Conservation (phyloP, 2,888 invertebrate species). For the Drosophila multiciliata region DNA sequence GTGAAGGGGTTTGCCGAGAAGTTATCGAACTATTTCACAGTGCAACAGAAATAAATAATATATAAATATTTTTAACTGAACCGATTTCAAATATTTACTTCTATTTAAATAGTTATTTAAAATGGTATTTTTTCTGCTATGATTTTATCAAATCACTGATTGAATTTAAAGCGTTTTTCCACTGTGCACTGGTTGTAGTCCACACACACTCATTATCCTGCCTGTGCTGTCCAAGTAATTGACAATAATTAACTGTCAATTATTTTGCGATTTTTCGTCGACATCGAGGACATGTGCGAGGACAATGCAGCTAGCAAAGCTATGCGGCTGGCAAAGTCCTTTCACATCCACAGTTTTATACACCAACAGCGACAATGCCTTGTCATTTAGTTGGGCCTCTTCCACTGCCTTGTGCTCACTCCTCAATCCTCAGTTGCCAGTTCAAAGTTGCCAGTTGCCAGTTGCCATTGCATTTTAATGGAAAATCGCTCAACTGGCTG, state of each 20-base stretch:
- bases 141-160: not conserved
- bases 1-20: too few species aligned
- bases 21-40: not conserved
- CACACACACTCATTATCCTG: slow-evolving; percentile 8
- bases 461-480: slow-evolving; percentile 70
- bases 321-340: slow-evolving; percentile 18
- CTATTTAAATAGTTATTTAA: not conserved
- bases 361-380: slow-evolving; percentile 53
- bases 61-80: not conserved
- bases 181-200: slow-evolving; percentile 35
- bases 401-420: not conserved
- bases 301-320: not conserved
- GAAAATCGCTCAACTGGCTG: slow-evolving; percentile 65
- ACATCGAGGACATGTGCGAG: slow-evolving; percentile 33
- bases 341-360: slow-evolving; percentile 30
- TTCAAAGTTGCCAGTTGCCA: not conserved
- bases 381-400: slow-evolving; percentile 45
- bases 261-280: slow-evolving; percentile 77
- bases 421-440: slow-evolving; percentile 6
- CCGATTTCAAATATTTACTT: not conserved
- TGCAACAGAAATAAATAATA: not conserved
- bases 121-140: not conserved
- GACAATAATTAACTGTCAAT: slow-evolving; percentile 82
- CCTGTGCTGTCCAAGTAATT: slow-evolving; percentile 65
- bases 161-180: not conserved